Percentiles rank a stretch among this genome's conserved stretches.
Evolutionary conservation across 2,797 vertebrate species (phyloP).

Genomic region (Tarsius wallacei): DNA sequence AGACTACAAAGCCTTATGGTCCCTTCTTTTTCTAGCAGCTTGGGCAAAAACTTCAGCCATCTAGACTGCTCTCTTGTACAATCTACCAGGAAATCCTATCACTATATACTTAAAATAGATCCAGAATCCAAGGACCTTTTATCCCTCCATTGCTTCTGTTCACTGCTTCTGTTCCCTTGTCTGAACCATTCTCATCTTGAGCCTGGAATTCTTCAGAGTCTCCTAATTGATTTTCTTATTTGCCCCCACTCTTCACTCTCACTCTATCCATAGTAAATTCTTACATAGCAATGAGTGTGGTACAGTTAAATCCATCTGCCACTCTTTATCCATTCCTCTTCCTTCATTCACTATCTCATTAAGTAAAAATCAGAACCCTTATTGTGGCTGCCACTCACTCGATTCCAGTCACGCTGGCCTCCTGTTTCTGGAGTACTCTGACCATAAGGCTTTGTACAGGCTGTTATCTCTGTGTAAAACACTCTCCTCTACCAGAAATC

Average conservation of each 20-base stretch:
- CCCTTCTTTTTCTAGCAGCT: neutral
- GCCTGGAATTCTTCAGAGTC: neutral
- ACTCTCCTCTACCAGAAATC: neutral
- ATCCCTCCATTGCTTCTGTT: neutral
- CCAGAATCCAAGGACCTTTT: neutral
- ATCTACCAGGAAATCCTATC: neutral
- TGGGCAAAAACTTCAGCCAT: neutral
- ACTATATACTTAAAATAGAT: neutral
- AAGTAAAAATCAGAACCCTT: neutral
- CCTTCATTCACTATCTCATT: neutral
- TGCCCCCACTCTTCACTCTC: neutral
- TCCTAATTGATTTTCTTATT: neutral
- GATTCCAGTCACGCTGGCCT: neutral
- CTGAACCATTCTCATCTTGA: neutral
- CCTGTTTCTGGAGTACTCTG: neutral
- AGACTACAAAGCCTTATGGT: neutral
- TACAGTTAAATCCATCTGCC: neutral
- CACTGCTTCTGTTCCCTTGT: neutral
- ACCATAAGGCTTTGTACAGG: neutral
- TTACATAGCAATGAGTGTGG: neutral
- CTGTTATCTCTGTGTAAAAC: neutral
- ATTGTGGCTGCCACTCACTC: too few relatives aligned
- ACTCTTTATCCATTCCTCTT: neutral
- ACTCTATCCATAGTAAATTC: neutral
- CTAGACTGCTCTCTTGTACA: neutral